Evolutionary conservation across 2,113 vertebrate genomes (phyloP).

Genomic region (Zosterops borbonicus): DNA sequence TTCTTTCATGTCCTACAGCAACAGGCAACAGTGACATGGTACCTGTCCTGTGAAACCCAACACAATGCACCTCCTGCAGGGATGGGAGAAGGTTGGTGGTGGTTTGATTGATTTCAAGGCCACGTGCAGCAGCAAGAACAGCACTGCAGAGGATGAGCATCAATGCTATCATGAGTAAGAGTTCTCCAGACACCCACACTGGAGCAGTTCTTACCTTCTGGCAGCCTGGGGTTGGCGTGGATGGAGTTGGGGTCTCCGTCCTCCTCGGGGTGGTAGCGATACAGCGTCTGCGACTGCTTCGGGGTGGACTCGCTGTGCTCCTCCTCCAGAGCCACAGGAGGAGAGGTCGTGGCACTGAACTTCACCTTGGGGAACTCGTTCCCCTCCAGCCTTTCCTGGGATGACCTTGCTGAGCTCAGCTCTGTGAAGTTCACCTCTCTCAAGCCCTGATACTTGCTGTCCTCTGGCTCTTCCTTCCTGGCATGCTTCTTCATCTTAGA

Average conservation of each 20-base stretch:
- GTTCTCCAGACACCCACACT: neutral
- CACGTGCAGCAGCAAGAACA: neutral
- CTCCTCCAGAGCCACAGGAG: constrained; percentile 28
- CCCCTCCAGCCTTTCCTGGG: neutral
- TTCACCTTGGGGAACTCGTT: constrained; percentile 47
- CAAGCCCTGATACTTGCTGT: neutral
- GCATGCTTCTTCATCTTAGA: constrained; percentile 63
- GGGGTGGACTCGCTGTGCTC: constrained; percentile 39
- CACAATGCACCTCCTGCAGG: neutral
- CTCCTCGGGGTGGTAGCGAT: constrained; percentile 63
- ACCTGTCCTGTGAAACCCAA: neutral
- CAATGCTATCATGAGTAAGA: accelerated
- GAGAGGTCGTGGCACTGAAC: constrained; percentile 66
- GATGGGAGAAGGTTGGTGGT: neutral
- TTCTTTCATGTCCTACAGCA: too few species aligned
- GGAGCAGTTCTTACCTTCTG: constrained; percentile 77
- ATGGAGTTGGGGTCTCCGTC: constrained; percentile 74
- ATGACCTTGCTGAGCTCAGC: neutral
- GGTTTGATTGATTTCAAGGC: neutral
- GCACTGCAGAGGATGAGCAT: neutral
- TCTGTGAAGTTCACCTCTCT: neutral
- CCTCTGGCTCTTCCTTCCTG: neutral
- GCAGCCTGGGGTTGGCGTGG: constrained; percentile 50
- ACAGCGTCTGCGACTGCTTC: constrained; percentile 46
- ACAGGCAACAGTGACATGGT: neutral